A percentile compares a stretch with the other conserved stretches of the same genome.
phyloP scores from a whole-genome alignment of 1,140 invertebrate species.

The Amyelois transitella region DNA sequence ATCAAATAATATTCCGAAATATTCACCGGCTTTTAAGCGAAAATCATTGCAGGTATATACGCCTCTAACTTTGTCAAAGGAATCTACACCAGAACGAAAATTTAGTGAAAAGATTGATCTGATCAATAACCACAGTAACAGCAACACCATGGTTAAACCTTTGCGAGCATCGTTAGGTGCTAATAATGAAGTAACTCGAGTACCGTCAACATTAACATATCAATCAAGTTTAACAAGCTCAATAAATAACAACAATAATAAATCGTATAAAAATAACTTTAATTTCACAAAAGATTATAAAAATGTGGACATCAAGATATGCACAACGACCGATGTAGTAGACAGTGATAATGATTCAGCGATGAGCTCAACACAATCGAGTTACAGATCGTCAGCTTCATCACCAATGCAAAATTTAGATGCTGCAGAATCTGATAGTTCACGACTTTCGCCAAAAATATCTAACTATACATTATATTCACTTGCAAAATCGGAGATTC shows the following conservation, averaged over 20 bases:
- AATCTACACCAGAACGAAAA: conserved; percentile 59
- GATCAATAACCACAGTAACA: conserved; percentile 36
- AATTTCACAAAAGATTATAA: conserved; percentile 44
- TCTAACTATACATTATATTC: conserved; percentile 52
- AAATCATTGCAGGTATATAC: conserved; percentile 82
- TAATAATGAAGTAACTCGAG: conserved; percentile 13
- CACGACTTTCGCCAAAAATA: conserved; percentile 54
- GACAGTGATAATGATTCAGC: conserved; percentile 92
- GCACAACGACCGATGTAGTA: conserved; percentile 71
- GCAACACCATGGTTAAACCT: conserved; percentile 45
- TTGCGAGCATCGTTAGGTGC: conserved; percentile 54
- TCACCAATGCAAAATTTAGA: conserved; percentile 70
- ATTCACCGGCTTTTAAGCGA: conserved; percentile 88
- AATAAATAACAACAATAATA: conserved; percentile 22
- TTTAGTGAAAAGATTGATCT: conserved; percentile 43
- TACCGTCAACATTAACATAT: conserved; percentile 15
- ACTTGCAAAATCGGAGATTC: conserved; percentile 43
- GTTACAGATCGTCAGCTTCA: conserved; percentile 84
- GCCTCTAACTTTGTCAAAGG: conserved; percentile 58
- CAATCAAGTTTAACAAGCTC: conserved; percentile 24
- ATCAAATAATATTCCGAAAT: conserved; percentile 81
- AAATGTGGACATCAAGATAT: conserved; percentile 62
- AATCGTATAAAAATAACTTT: conserved; percentile 43
- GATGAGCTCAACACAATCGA: conserved; percentile 83
- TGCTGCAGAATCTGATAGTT: conserved; percentile 66